phyloP scores from a whole-genome alignment of 2,113 vertebrate genomes.

The Nyctibius bracteatus region DNA sequence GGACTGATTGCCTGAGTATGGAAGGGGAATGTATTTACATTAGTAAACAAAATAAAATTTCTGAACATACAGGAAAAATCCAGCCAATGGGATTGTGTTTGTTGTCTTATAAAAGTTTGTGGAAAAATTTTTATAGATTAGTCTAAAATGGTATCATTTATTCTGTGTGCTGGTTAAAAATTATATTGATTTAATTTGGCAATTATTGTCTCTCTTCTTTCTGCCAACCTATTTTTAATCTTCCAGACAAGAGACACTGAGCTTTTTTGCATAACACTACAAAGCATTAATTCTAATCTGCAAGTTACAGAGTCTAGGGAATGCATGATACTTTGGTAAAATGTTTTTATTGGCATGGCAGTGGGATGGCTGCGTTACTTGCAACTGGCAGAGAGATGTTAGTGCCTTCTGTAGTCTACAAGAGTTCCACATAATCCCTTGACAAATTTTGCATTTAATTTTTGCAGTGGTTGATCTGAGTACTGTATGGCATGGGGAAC shows the following conservation, averaged over 20 bases:
- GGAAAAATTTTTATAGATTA: background rate
- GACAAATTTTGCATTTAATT: background rate
- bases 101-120: conserved; percentile 22
- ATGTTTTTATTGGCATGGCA: conserved; percentile 34
- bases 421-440: background rate
- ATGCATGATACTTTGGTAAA: background rate
- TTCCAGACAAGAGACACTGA: background rate
- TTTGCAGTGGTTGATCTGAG: background rate
- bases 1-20: background rate
- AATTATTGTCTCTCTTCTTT: background rate
- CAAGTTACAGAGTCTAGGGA: background rate
- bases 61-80: background rate
- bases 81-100: conserved; percentile 10
- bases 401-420: background rate
- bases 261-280: background rate
- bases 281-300: conserved; percentile 2
- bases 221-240: conserved; percentile 30
- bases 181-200: conserved; percentile 45
- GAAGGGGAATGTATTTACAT: conserved; percentile 6
- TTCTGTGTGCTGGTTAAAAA: conserved; percentile 4
- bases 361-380: background rate
- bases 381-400: background rate
- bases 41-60: conserved; percentile 43
- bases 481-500: background rate
- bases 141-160: background rate